Percentiles rank a stretch among this genome's conserved stretches.
phyloP scores from a whole-genome alignment of 1,140 invertebrate species.

The Glossosoma conforme region DNA sequence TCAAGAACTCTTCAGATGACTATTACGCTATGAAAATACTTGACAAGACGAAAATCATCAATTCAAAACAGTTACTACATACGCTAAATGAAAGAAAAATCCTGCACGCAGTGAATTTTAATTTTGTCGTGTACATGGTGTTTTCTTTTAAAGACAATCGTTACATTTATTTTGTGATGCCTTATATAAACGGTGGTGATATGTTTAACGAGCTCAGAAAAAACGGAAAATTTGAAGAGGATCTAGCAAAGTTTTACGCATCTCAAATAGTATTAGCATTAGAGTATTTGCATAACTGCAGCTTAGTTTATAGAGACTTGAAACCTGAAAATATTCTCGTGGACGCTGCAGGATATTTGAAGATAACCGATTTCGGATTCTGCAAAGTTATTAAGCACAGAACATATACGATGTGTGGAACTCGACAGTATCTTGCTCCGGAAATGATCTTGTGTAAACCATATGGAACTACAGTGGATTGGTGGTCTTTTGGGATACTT shows the following conservation, averaged over 20 bases:
- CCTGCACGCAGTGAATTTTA: constrained; percentile 71
- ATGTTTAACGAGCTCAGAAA: constrained; percentile 74
- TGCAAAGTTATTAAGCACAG: constrained; percentile 67
- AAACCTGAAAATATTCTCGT: constrained; percentile 97
- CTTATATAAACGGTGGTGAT: constrained; percentile 77
- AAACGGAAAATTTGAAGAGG: constrained; percentile 72
- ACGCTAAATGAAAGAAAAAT: constrained; percentile 83
- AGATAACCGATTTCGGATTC: constrained; percentile 88
- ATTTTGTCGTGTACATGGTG: constrained; percentile 78
- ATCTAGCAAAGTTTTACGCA: constrained; percentile 82
- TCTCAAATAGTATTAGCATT: constrained; percentile 87
- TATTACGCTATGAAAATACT: constrained; percentile 90
- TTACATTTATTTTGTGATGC: constrained; percentile 76
- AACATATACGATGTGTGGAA: constrained; percentile 80
- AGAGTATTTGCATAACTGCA: constrained; percentile 90
- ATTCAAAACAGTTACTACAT: constrained; percentile 80
- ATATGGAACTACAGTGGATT: constrained; percentile 94
- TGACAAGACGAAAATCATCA: constrained; percentile 82
- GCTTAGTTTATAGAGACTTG: constrained; percentile 87
- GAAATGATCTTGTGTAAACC: constrained; percentile 93
- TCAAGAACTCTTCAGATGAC: constrained; percentile 59
- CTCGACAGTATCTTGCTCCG: constrained; percentile 93
- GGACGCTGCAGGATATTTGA: constrained; percentile 80
- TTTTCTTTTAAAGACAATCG: constrained; percentile 83
- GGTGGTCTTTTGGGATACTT: constrained; percentile 92